Base-by-base conservation (phyloP, 2,888 invertebrate genomes). In the Heliconius cydno region DNA sequence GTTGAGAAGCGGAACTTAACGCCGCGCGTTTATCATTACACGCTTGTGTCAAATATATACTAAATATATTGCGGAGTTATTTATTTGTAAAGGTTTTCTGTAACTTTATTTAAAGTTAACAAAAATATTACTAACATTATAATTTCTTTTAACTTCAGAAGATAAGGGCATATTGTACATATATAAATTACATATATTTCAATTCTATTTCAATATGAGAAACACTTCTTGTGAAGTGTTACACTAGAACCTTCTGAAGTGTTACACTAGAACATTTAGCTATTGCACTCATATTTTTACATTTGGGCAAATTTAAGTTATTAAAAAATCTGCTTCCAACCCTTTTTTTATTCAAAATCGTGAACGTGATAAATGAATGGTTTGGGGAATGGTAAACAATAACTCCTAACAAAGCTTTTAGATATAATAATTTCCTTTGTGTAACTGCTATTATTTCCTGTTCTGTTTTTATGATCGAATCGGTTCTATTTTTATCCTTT, bases 381-480 rank as follows among this genome's bases (percentile, higher is more conserved):
- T 25, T 70, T 70, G 68, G 25, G 6, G 41, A 72, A n/a, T 70
- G 19, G 15, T 9, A 70, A 72, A 57, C 12, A 72, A 30, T 67
- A 60, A n/a, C 19, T 65, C 30, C 57, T 15, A 78, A 78, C 57
- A 76, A 78, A 76, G 41, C 46, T 41, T 57, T 68, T 10, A 52
- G 66, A 68, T 79, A 67, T 67, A 76, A 25, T 77, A 52, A 72
- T 81, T 77, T 70, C 79, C 65, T 81, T 76, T 81, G 68, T 74
- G 57, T 70, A 30, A 38, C 38, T 46, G 63, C 60, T 79, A 70
- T 68, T 76, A 72, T 80, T 81, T 74, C 28, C 68, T 19, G 57
- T 30, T 38, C 76, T 63, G 72, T 28, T 46, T 71, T 46, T 77
- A 22, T 65, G 22, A 34, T 72, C 63, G n/a, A 57, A 72, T 71